Base-by-base conservation (phyloP, 2,888 invertebrate species). In the Taphrorychus bicolor region DNA sequence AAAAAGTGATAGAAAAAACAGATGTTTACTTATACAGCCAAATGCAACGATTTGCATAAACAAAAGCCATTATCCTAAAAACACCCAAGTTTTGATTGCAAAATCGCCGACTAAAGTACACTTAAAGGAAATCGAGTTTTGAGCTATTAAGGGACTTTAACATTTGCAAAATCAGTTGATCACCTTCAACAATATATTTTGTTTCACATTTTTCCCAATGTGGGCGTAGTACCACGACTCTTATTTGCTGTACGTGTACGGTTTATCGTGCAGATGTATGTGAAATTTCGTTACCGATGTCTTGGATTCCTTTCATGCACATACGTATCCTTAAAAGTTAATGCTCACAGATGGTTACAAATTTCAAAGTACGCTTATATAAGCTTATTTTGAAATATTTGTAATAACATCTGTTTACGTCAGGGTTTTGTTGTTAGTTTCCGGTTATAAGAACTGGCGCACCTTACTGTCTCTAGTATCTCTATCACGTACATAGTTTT, bases 161-260 rank as follows among this genome's bases (percentile, higher is more conserved):
- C 65, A 65, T 66, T 66, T 66, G 60, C 66, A 60, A 57, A 66
- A 60, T 66, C 66, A 66, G 66, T 66, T 60, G 66, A 66, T 66
- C 66, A 66, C 66, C 66, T 66, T 66, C 66, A 66, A 51, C 51
- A 51, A 66, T 66, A 54, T 65, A 54, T 57, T 57, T 57, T 63
- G 51, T 63, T 57, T 57, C 32, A 51, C 63, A 63, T 65, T 66
- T 66, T 56, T 59, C 40, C 19, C 51, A 52, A 57, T 57, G 66
- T 66, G 60, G 66, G 66, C 66, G 66, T 53, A 42, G 54, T 65
- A 60, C 66, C 60, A 57, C 51, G 57, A 21, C 16, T 57, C 42
- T 11, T 59, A 41, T 56, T 61, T 63, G 51, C 59, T 22, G 45
- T 59, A 45, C 23, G 41, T 66, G 60, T 59, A 40, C 16, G 22